Conservation (phyloP, 2,888 invertebrate genomes). For the Rapana venosa region DNA sequence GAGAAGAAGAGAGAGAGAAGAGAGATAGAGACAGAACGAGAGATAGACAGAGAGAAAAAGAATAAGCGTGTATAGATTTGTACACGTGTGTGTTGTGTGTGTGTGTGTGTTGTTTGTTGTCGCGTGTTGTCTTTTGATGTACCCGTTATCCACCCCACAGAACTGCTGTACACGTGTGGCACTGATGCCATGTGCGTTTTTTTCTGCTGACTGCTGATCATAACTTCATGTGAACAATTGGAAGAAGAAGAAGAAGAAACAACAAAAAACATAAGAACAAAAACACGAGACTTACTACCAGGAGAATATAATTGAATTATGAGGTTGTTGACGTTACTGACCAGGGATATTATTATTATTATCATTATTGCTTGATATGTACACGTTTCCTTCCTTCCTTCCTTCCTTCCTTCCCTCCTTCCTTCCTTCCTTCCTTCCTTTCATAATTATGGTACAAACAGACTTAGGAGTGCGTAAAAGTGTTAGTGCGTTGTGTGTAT, state of each 20-base stretch:
- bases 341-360: slow-evolving; percentile 18
- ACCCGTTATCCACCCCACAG: background rate
- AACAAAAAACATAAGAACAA: too few relatives aligned
- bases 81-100: background rate
- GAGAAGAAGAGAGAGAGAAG: too few relatives aligned
- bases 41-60: too few relatives aligned
- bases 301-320: too few relatives aligned
- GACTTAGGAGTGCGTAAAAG: too few relatives aligned
- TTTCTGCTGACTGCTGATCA: slow-evolving; percentile 8
- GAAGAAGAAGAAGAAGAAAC: too few relatives aligned
- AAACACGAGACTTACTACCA: background rate
- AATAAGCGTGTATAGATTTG: background rate
- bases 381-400: too few relatives aligned
- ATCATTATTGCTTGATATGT: background rate
- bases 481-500: slow-evolving; percentile 20
- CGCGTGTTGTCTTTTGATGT: background rate
- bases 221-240: background rate
- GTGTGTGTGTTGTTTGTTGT: background rate
- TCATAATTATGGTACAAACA: too few relatives aligned
- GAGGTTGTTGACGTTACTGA: slow-evolving; percentile 21
- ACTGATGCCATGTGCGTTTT: background rate
- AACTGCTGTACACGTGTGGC: slow-evolving; percentile 19
- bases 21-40: too few relatives aligned
- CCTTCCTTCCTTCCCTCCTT: too few relatives aligned
- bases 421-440: too few relatives aligned